Base-by-base conservation (phyloP, 2,113 vertebrate species). In the Malurus elegans region DNA sequence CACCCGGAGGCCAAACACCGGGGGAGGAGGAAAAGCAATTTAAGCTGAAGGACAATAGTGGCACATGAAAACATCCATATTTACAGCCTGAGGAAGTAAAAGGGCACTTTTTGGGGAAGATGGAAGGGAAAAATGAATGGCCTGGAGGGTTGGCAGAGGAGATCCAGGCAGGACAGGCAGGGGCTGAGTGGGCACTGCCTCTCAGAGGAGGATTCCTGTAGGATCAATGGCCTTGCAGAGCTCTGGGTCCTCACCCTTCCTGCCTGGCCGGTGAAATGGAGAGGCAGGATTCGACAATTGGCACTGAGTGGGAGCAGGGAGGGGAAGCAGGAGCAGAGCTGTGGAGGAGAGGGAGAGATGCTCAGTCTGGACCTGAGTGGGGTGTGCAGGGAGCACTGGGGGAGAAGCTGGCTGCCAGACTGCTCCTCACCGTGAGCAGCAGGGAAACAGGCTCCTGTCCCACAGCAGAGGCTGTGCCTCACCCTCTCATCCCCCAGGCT, bases 21-120 rank as follows among this genome's bases (percentile, higher is more conserved):
- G 26, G 18, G 29, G 4, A 24, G 24, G 40, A 2, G 6, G 1
- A 8, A 58, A 71, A 69, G 47, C 91, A 78, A 62, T 92, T 96
- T 94, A 42, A 87, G 29, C 56, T 87, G 90, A 96, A 94, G 92
- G 76, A 93, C 76, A 65, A 58, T 4, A 74, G 42, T 36, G 67
- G 60, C 45, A 69, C 54, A 65, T 20, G 47, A 83, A 92, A 83
- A 84, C n/a, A 73, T 72, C 60, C 64, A 47, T 78, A 88, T 83
- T 92, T 42, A 92, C 44, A 38, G 64, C 23, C 60, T 66, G 57
- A 80, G 89, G 65, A 78, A 89, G 69, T 45, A 38, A 73, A 92
- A 91, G 60, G 78, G 48, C 24, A 23, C 45, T 28, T 48, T 56
- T 25, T 28, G 25, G 65, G 74, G 40, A 71, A 71, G 56, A 78